A percentile compares a stretch with the other conserved stretches of the same genome.
phyloP scores from a whole-genome alignment of 1,140 invertebrate genomes.

The Piezodorus guildinii region DNA sequence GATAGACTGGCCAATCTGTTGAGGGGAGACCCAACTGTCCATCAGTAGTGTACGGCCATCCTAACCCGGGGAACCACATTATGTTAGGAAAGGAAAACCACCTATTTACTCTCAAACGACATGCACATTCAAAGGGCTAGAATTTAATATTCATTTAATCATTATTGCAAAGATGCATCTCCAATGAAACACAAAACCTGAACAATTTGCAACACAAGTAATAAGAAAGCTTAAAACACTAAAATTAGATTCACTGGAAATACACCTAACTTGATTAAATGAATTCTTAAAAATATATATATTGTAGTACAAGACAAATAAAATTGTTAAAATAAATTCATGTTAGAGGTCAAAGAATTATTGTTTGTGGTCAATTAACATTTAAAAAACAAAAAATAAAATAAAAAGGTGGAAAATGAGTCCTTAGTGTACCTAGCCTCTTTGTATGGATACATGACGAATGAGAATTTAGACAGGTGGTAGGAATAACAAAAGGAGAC shows the following conservation, averaged over 20 bases:
- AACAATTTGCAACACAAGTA: background rate
- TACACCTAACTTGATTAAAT: background rate
- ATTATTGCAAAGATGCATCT: background rate
- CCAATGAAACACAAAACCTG: background rate
- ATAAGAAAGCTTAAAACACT: background rate
- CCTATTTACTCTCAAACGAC: conserved; percentile 16
- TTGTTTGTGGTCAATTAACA: background rate
- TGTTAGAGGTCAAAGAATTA: background rate
- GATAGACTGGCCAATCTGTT: conserved; percentile 8
- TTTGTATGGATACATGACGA: conserved; percentile 14
- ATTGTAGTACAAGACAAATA: conserved; percentile 7
- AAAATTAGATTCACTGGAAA: background rate
- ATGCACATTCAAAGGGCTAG: conserved; percentile 24
- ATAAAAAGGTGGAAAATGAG: background rate
- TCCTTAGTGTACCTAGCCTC: conserved; percentile 14
- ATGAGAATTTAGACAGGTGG: conserved; percentile 7
- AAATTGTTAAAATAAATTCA: conserved; percentile 8
- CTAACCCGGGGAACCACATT: conserved; percentile 16
- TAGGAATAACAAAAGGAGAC: conserved; percentile 5
- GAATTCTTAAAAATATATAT: background rate
- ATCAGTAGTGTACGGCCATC: conserved; percentile 13
- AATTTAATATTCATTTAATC: background rate
- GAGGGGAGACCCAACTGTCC: background rate
- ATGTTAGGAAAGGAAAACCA: conserved; percentile 22
- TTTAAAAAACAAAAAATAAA: background rate